phyloP scores from a whole-genome alignment of 2,888 invertebrate genomes.

The Notocelia uddmanniana region DNA sequence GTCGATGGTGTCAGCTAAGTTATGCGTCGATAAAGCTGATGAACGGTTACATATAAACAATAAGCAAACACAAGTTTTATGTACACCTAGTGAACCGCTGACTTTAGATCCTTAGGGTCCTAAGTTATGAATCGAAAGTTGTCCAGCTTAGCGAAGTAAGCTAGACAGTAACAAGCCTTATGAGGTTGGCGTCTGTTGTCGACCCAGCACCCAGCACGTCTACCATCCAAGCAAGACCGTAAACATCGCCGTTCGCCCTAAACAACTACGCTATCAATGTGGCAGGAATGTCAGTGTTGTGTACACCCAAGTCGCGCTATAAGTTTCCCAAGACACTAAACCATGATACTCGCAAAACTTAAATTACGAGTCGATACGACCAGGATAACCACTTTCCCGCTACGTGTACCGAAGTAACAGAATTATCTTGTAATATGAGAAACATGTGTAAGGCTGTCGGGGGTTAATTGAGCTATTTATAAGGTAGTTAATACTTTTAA shows the following conservation, averaged over 20 bases:
- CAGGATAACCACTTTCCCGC: slow-evolving; percentile 58
- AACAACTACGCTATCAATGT: slow-evolving; percentile 3
- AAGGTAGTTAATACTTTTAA: slow-evolving; percentile 20
- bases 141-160: not conserved
- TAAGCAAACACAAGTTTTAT: not conserved
- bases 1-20: slow-evolving; percentile 23
- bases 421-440: slow-evolving; percentile 30
- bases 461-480: slow-evolving; percentile 33
- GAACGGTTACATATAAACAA: not conserved
- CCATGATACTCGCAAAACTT: slow-evolving; percentile 54
- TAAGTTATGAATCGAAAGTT: slow-evolving; percentile 1
- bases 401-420: slow-evolving; percentile 27
- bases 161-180: not conserved
- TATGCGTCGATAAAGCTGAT: slow-evolving; percentile 16
- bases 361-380: slow-evolving; percentile 53
- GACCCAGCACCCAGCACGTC: not conserved
- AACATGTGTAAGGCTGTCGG: slow-evolving; percentile 29
- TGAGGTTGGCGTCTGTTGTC: not conserved
- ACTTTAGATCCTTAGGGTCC: not conserved
- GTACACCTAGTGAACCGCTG: not conserved
- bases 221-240: not conserved
- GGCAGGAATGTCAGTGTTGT: slow-evolving; percentile 21
- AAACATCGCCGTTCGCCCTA: not conserved
- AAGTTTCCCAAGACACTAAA: slow-evolving; percentile 53
- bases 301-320: slow-evolving; percentile 47